Percentiles rank a stretch among this genome's conserved stretches.
phyloP scores from a whole-genome alignment of 2,888 invertebrate species.

The Maniola hyperantus region DNA sequence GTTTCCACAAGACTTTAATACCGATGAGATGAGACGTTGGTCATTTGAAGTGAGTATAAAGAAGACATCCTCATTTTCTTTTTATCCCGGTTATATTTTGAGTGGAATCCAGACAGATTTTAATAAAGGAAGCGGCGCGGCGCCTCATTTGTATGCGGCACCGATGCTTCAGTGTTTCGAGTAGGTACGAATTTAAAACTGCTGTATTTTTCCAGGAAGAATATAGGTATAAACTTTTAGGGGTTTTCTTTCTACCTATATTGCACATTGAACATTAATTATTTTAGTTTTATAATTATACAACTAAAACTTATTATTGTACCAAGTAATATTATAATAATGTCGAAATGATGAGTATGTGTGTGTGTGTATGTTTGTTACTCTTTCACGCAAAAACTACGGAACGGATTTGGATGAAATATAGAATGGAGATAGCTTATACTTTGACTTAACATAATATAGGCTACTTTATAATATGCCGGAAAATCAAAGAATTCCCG shows the following conservation, averaged over 20 bases:
- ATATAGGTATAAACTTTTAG: slow-evolving; percentile 7
- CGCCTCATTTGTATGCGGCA: slow-evolving; percentile 40
- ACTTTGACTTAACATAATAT: no score
- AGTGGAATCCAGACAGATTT: slow-evolving; percentile 38
- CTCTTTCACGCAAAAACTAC: no score
- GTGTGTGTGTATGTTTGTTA: no score
- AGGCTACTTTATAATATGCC: no score
- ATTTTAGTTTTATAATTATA: no score
- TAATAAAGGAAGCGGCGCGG: slow-evolving; percentile 41
- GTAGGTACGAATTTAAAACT: slow-evolving; percentile 28
- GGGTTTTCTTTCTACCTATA: neutral
- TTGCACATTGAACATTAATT: neutral
- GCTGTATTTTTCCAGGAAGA: slow-evolving; percentile 31
- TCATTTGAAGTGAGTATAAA: slow-evolving; percentile 38
- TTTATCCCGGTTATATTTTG: slow-evolving; percentile 36
- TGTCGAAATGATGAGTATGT: no score
- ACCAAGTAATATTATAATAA: no score
- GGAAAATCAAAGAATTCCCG: no score
- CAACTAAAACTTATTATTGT: no score
- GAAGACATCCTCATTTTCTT: slow-evolving; percentile 38
- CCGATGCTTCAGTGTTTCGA: slow-evolving; percentile 34
- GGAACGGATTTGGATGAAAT: no score
- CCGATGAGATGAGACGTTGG: slow-evolving; percentile 36
- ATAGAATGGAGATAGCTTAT: no score
- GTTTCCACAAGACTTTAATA: slow-evolving; percentile 37